Conservation (phyloP, 2,797 vertebrate species). For the Melanotaenia pygmaea region DNA sequence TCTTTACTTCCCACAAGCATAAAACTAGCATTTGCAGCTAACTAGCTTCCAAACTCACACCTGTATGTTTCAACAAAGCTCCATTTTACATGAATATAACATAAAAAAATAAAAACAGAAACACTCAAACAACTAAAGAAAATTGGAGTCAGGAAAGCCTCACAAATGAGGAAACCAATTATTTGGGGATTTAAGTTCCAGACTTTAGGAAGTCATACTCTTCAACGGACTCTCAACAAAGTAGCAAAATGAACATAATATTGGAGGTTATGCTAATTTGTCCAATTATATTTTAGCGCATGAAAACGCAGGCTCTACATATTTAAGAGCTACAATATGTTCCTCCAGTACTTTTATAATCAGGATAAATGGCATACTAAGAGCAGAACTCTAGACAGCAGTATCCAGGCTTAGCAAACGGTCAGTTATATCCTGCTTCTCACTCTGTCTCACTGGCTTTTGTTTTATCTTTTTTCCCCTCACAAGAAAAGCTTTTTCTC, state of each 20-base stretch:
- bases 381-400: constrained; percentile 1
- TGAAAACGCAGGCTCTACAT: neutral
- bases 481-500: neutral
- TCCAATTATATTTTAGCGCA: neutral
- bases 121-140: too few relatives aligned
- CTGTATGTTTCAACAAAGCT: neutral
- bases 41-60: neutral
- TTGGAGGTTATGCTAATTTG: neutral
- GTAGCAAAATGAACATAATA: too few relatives aligned
- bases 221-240: too few relatives aligned
- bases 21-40: neutral
- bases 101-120: too few relatives aligned
- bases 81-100: neutral
- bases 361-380: neutral
- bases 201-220: too few relatives aligned
- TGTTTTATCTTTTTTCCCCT: constrained; percentile 17
- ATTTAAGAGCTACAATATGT: neutral
- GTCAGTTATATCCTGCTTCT: constrained; percentile 19
- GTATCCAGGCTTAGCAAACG: constrained; percentile 4
- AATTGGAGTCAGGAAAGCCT: neutral
- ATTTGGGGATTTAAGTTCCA: neutral
- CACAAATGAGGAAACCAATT: neutral
- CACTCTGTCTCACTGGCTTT: constrained; percentile 5
- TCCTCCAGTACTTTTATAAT: neutral
- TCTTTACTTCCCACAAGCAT: accelerated